phyloP scores from a whole-genome alignment of 2,888 invertebrate genomes.

The Ctena decussata region DNA sequence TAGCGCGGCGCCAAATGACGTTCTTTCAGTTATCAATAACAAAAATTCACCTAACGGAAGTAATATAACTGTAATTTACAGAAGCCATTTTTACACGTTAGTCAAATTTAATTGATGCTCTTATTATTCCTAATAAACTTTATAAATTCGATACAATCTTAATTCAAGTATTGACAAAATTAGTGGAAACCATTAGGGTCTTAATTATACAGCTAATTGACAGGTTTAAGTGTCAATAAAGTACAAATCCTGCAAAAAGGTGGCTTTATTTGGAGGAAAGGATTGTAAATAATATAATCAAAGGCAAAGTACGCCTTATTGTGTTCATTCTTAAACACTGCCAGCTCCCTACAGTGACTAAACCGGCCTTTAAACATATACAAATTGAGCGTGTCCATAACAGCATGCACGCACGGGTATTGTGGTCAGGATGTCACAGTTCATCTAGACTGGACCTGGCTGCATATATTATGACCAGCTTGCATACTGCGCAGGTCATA shows the following conservation, averaged over 20 bases:
- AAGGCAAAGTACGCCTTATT: background rate
- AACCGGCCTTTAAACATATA: too few species aligned
- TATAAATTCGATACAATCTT: constrained; percentile 7
- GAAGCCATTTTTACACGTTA: background rate
- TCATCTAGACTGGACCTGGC: too few species aligned
- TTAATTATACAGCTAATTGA: constrained; percentile 62
- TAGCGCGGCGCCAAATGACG: too few species aligned
- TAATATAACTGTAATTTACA: background rate
- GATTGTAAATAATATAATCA: background rate
- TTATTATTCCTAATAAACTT: background rate
- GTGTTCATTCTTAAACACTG: background rate
- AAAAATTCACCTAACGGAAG: background rate
- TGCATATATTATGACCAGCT: too few species aligned
- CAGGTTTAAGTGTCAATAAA: constrained; percentile 59
- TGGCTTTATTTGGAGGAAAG: background rate
- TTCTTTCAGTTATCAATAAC: background rate
- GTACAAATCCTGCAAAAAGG: constrained; percentile 13
- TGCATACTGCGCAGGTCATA: too few species aligned
- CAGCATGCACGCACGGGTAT: too few species aligned
- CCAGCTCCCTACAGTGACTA: too few species aligned
- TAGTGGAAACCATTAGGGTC: constrained; percentile 57
- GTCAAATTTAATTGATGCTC: constrained; percentile 4
- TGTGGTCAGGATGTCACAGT: too few species aligned
- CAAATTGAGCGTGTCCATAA: too few species aligned
- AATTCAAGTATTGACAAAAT: constrained; percentile 52